Evolutionary conservation across 92 coral and sea anemone species (phyloP), one percentile per base, ranked within the genome.

Genomic region (Diadumene lineata): DNA sequence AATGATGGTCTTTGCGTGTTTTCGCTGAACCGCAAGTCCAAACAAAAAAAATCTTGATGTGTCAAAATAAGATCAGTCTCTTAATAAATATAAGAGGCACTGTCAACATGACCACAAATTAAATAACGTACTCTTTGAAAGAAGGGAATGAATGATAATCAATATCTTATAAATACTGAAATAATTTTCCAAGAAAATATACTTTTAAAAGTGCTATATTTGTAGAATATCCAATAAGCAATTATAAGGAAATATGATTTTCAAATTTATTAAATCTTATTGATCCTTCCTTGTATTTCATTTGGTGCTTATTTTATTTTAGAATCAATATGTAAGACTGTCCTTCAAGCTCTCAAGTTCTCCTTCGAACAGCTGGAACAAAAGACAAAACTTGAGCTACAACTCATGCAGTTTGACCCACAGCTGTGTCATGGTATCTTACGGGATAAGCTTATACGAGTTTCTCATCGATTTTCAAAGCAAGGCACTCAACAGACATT

Each of bases 401-500:
- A 92, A 76, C 85, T 94, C 13, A 81, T 92, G 30, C 90, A 86
- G 44, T 81, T 87, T 11, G 87, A 94, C 58, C 90, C 86, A 18
- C 85, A 90, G 31, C 76, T 92, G 56, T 94, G 97, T 88, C 85
- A 89, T 68, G 78, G 82, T 23, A 93, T 92, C 31, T 83, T 94
- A 21, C 79, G 97, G 31, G 97, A 93, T 75, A 94, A 94, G 33
- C 85, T 94, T 9, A 81, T 94, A 50, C 84, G 93, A 61, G 92
- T 92, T 64, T 86, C 98, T 1, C 98, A 92, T 79, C 77, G 84
- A 65, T 94, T 94, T 76, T 94, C 98, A 1, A 88, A 89, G 29
- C 98, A 94, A 61, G 98, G 98, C 31, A 94, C 98, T 30, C 94
- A 89, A 66, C 92, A 88, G 34, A 90, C 92, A n/a, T 83, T 84